phyloP scores from a whole-genome alignment of 2,888 invertebrate species.

The Zaprionus lineosus region DNA sequence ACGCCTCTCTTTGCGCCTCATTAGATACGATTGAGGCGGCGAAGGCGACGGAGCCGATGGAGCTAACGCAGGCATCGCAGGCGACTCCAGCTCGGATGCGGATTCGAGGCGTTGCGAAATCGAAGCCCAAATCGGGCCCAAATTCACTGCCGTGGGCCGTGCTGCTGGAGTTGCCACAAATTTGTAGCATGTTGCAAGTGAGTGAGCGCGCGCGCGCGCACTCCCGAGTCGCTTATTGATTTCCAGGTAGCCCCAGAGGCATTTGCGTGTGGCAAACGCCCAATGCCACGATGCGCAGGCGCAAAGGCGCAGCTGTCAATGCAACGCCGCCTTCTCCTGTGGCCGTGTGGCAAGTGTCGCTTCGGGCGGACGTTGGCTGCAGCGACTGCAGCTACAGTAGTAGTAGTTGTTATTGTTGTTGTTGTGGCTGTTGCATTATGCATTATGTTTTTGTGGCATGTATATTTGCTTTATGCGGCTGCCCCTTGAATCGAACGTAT shows the following conservation, averaged over 20 bases:
- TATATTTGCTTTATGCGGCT: conserved; percentile 39
- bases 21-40: conserved; percentile 50
- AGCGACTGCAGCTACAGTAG: not conserved
- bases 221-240: conserved; percentile 77
- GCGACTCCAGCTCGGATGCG: too few species aligned
- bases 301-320: conserved; percentile 30
- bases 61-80: too few species aligned
- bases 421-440: conserved; percentile 9
- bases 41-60: too few species aligned
- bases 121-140: conserved; percentile 2
- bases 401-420: not conserved
- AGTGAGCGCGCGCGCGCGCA: not conserved
- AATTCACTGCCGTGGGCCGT: conserved; percentile 19
- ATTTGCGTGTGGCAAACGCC: conserved; percentile 55
- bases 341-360: conserved; percentile 54
- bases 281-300: conserved; percentile 50
- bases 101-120: conserved; percentile 46
- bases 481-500: conserved; percentile 34
- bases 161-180: conserved; percentile 49
- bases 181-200: conserved; percentile 62
- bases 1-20: conserved; percentile 75
- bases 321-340: conserved; percentile 29
- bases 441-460: conserved; percentile 60
- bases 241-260: conserved; percentile 39
- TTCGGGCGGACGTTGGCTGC: conserved; percentile 19